A percentile compares a stretch with the other conserved stretches of the same genome.
Conservation (phyloP, 2,797 vertebrate species). For the Squalus acanthias region DNA sequence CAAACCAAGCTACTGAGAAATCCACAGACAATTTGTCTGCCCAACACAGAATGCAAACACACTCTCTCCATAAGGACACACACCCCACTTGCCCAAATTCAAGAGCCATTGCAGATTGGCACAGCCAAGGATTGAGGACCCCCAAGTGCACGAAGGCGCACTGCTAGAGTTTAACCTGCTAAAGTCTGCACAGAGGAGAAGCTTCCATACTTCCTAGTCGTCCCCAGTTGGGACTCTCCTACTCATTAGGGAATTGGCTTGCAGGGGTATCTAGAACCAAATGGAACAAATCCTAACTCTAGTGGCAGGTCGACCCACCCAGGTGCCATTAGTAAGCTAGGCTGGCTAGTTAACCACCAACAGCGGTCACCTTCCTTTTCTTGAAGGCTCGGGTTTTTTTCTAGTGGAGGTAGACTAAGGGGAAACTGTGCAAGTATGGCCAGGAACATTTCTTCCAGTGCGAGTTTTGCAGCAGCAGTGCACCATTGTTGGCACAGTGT, state of each 20-base stretch:
- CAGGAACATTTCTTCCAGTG: too few relatives aligned
- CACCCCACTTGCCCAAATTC: background rate
- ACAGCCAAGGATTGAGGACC: background rate
- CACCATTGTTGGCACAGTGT: background rate
- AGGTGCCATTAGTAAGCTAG: background rate
- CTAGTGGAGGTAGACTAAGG: too few relatives aligned
- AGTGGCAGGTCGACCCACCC: background rate
- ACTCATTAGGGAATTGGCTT: background rate
- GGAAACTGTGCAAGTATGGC: background rate
- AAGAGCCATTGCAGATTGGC: background rate
- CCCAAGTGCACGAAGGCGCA: background rate
- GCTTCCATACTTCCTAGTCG: background rate
- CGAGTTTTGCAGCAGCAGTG: background rate
- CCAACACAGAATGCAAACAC: background rate
- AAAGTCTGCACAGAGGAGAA: background rate
- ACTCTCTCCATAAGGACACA: background rate
- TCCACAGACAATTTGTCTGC: background rate
- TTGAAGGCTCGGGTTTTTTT: background rate
- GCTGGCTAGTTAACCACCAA: background rate
- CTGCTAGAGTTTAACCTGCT: background rate
- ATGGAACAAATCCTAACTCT: background rate
- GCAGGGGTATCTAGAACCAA: background rate
- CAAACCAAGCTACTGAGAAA: background rate
- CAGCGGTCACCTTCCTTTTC: too few relatives aligned
- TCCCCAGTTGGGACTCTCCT: background rate